Evolutionary conservation across 1,140 invertebrate species (phyloP), one percentile per base, ranked within the genome.

Genomic region (Camponotus floridanus): DNA sequence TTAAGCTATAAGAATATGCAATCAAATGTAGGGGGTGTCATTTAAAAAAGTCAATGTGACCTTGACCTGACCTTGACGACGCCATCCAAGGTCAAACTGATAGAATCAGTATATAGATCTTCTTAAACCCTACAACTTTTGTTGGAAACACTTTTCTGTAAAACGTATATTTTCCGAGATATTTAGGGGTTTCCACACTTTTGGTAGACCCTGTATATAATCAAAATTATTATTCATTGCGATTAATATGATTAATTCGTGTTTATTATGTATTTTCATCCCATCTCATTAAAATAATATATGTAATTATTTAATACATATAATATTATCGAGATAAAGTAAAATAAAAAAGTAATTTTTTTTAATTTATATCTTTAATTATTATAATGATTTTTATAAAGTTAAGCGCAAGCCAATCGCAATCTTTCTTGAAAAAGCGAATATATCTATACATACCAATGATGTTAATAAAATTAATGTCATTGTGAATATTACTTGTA

Each of bases 401-500:
- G 57, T 48, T 61, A 73, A 2, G 51, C 26, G 59, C 31, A 48
- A 61, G 26, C 7, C 8, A 48, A 61, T 33, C 18, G 26, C 39
- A 70, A n/a, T 31, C 26, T 61, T 61, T 48, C 26, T 73, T 70
- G n/a, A 59, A 42, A 71, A 36, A 88, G 31, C 33, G 57, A 36
- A 13, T 59, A 57, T 62, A 55, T 68, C 42, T 8, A 11, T 42
- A 70, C 31, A 45, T n/a, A 59, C 48, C n/a, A 33, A 42, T 51
- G 57, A 76, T 45, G 15, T 65, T 81, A 55, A 39, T 76, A 21
- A 83, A 84, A 51, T 51, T 51, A 51, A 51, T 51, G 48, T 51
- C 48, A 51, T 51, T 51, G 15, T 51, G 15, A 51, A 88, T 76
- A 42, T 76, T 86, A 89, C 39, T 61, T 89, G 88, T 89, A 89